These are phyloP conservation scores for Bombus waltoni DNA, from an alignment of 1,140 invertebrate genomes.

Conservation along the genomic window DNA sequence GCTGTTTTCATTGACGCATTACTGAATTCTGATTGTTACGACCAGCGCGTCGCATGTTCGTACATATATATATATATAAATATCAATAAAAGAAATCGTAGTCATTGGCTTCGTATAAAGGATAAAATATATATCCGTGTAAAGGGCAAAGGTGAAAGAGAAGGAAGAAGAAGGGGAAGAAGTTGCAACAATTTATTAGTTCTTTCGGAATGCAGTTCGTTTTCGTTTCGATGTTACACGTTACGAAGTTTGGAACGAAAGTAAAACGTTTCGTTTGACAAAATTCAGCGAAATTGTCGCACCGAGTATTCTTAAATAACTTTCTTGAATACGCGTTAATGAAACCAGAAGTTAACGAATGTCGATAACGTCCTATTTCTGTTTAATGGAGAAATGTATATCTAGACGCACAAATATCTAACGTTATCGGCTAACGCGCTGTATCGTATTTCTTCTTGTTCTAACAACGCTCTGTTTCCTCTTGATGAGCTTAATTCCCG, in stretches of 20 bases:
- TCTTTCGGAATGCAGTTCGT: conserved; percentile 9
- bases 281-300: not conserved
- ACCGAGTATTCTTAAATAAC: not conserved
- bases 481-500: not conserved
- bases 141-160: not conserved
- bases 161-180: not conserved
- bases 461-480: not conserved
- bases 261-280: not conserved
- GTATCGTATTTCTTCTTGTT: not conserved
- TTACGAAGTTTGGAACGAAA: conserved; percentile 29
- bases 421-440: not conserved
- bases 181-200: not conserved
- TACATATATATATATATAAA: not conserved
- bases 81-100: not conserved
- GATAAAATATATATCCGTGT: too few species aligned
- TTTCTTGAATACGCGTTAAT: not conserved
- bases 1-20: conserved; percentile 56
- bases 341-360: not conserved
- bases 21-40: not conserved
- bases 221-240: conserved; percentile 17
- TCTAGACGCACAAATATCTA: not conserved
- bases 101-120: too few species aligned
- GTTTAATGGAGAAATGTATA: not conserved
- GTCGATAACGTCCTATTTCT: too few species aligned
- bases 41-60: too few species aligned